Evolutionary conservation across 2,797 vertebrate species (phyloP).

Genomic region (Lycodopsis pacificus): DNA sequence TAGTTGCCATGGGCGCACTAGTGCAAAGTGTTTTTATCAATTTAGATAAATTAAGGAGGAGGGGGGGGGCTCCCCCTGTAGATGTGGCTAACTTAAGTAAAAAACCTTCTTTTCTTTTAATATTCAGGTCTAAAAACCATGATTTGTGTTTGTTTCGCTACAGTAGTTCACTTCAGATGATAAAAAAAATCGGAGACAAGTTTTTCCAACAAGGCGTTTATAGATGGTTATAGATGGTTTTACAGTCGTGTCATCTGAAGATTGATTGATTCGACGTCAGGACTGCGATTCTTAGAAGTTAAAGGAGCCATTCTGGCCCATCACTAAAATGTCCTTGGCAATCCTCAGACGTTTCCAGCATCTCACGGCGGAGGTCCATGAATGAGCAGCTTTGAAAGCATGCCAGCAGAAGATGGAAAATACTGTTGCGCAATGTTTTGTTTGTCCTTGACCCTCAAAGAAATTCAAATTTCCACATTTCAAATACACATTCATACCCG

Average conservation of each 20-base stretch:
- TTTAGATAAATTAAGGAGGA: not conserved
- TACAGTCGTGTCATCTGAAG: constrained; percentile 14
- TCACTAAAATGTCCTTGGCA: constrained; percentile 74
- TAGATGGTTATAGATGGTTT: not conserved
- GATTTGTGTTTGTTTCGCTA: not conserved
- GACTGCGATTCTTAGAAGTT: constrained; percentile 33
- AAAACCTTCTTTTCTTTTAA: not conserved
- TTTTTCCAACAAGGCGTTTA: not conserved
- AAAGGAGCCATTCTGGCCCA: constrained; percentile 53
- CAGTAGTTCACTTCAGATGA: constrained; percentile 15
- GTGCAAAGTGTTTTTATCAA: too few relatives aligned
- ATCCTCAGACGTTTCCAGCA: constrained; percentile 61
- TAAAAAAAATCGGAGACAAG: not conserved
- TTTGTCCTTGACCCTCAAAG: constrained; percentile 36
- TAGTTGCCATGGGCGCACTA: too few relatives aligned
- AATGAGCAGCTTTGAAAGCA: constrained; percentile 53
- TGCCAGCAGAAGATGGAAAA: constrained; percentile 67
- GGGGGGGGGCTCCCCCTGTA: too few relatives aligned
- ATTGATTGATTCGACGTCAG: constrained; percentile 38
- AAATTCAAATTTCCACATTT: constrained; percentile 11
- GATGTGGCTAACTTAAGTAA: too few relatives aligned
- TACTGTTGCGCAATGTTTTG: constrained; percentile 42
- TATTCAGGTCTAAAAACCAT: not conserved
- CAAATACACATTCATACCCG: constrained; percentile 7
- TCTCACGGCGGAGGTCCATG: constrained; percentile 43